Evolutionary conservation across 2,797 vertebrate genomes (phyloP).

Genomic region (Esox lucius): DNA sequence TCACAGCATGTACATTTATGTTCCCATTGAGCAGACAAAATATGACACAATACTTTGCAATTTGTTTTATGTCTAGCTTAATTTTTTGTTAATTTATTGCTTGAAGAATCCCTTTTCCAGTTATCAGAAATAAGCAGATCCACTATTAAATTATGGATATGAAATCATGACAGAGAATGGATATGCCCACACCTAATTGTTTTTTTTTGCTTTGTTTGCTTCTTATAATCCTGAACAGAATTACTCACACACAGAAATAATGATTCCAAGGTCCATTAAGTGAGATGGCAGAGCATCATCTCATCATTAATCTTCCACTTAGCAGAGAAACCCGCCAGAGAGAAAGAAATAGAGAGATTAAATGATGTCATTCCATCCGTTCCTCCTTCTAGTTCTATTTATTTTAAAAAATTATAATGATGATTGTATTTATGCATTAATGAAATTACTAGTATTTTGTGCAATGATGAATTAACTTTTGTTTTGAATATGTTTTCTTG

Average conservation of each 20-base stretch:
- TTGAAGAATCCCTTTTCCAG: slow-evolving; percentile 27
- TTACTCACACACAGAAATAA: slow-evolving; percentile 77
- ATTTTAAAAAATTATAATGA: neutral
- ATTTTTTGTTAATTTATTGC: slow-evolving; percentile 33
- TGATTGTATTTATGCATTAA: slow-evolving; percentile 9
- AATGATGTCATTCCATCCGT: slow-evolving; percentile 6
- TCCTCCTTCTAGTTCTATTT: neutral
- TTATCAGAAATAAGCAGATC: slow-evolving; percentile 35
- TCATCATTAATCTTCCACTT: slow-evolving; percentile 79
- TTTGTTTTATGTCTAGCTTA: neutral
- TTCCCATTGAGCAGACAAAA: slow-evolving; percentile 9
- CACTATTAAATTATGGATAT: slow-evolving; percentile 21
- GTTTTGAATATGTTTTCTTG: neutral
- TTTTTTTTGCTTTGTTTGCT: slow-evolving; percentile 65
- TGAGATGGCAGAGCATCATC: slow-evolving; percentile 75
- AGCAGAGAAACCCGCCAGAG: slow-evolving; percentile 58
- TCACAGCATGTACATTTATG: neutral
- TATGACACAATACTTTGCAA: neutral
- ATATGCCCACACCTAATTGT: slow-evolving; percentile 51
- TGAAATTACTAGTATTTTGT: neutral
- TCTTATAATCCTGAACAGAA: slow-evolving; percentile 59
- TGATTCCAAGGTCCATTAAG: slow-evolving; percentile 77
- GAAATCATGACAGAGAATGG: slow-evolving; percentile 55
- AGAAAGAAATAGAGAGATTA: slow-evolving; percentile 1
- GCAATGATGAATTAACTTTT: neutral